phyloP scores from a whole-genome alignment of 35 echinoderm and acorn worm species.

The Lytechinus pictus region DNA sequence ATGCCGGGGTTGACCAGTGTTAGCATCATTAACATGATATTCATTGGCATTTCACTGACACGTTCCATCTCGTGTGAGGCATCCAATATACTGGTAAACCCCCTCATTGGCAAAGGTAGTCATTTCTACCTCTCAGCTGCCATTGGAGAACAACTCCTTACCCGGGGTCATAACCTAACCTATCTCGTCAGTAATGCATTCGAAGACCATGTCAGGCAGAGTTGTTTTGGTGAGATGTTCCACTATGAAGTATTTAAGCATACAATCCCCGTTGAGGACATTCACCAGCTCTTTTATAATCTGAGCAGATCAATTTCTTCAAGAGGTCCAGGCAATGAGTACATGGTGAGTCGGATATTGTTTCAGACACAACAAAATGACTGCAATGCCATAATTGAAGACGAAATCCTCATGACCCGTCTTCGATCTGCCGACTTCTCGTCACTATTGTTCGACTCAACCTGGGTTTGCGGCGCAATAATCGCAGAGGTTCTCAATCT shows the following conservation, averaged over 20 bases:
- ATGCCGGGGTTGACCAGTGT: no score
- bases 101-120: constrained; percentile 28
- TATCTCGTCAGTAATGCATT: constrained; percentile 39
- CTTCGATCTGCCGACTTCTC: constrained; percentile 13
- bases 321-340: not conserved
- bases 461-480: constrained; percentile 24
- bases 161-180: constrained; percentile 11
- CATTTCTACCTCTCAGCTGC: constrained; percentile 36
- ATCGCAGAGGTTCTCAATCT: not conserved
- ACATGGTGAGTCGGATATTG: not conserved
- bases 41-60: not conserved
- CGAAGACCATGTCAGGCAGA: not conserved
- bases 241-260: constrained; percentile 43
- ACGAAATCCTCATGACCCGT: not conserved
- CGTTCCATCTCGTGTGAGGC: not conserved
- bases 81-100: constrained; percentile 22
- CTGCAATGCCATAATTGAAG: not conserved
- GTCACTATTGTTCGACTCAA: not conserved
- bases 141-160: constrained; percentile 34
- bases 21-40: not conserved
- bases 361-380: not conserved
- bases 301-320: not conserved
- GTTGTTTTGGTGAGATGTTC: constrained; percentile 24
- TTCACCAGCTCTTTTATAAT: not conserved
- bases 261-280: constrained; percentile 22